Base-by-base conservation (phyloP, 2,113 vertebrate genomes). In the Gymnarchus niloticus region DNA sequence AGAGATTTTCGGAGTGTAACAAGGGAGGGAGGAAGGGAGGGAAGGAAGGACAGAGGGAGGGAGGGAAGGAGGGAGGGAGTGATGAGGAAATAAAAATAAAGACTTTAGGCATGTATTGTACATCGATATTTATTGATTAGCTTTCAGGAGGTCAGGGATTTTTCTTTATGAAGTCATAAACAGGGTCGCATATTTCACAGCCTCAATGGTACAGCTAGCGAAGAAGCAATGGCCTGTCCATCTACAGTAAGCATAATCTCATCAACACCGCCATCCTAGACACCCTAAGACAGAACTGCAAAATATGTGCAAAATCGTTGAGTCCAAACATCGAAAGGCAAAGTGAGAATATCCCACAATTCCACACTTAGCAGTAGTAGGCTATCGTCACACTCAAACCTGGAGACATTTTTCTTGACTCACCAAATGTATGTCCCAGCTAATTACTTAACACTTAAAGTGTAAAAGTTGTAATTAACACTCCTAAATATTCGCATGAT, bases 101-200 rank as follows among this genome's bases (percentile, higher is more conserved):
- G 51, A 33, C 14, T 12, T 56, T n/a, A 54, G 80, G 14, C 33
- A 37, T n/a, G 17, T 82, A 56, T 56, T 82, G n/a, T 21, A 54
- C 80, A 56, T 82, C 51, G 52, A 49, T 54, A 54, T 82, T 51
- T 52, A 41, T 82, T 10, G 80, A 82, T 82, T 82, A 33, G 25
- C 25, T 56, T 82, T 54, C 80, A 41, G 28, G 3, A 7, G 0
- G 2, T 14, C 44, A 7, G 51, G 51, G 19, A 41, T 21, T 54
- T 56, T 6, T 41, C 19, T 81, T 82, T 25, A 82, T 54, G 80
- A 33, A 33, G n/a, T 51, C 12, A 4, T 28, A 14, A n/a, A 21
- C 17, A 8, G 2, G 2, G 59, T 2, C 21, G 25, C n/a, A 12
- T 82, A 52, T 54, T 33, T 82, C 51, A 19, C n/a, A 82, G 80